Evolutionary conservation across 2,797 vertebrate species (phyloP).

Genomic region (Leptatherina wallacei): DNA sequence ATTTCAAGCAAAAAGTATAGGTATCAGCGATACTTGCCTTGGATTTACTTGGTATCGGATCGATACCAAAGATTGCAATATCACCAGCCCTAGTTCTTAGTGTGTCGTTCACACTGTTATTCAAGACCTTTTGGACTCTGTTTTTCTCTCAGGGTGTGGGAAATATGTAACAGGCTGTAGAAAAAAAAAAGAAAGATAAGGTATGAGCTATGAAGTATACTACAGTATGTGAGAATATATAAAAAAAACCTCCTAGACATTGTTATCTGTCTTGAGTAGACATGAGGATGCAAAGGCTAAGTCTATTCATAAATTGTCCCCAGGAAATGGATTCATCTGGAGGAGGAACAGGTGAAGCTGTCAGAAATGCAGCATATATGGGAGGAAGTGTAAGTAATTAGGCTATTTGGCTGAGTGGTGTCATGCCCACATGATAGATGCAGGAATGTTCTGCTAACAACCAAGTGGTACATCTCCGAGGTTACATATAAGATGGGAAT

Average conservation of each 20-base stretch:
- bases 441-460: slow-evolving; percentile 50
- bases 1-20: too few species aligned
- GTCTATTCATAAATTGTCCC: slow-evolving; percentile 31
- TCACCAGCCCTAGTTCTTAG: too few species aligned
- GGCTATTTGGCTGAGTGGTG: slow-evolving; percentile 54
- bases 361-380: slow-evolving; percentile 40
- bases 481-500: slow-evolving; percentile 43
- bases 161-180: slow-evolving; percentile 21
- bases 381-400: slow-evolving; percentile 54
- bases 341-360: slow-evolving; percentile 44
- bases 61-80: too few species aligned
- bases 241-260: slow-evolving; percentile 19
- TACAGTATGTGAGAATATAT: slow-evolving; percentile 27
- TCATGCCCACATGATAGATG: slow-evolving; percentile 58
- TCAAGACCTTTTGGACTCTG: background rate
- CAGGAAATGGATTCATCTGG: slow-evolving; percentile 18
- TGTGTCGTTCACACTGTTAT: background rate
- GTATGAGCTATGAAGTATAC: background rate
- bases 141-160: background rate
- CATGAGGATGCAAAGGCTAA: slow-evolving; percentile 35
- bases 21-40: too few species aligned
- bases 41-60: too few species aligned
- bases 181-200: background rate
- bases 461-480: slow-evolving; percentile 36
- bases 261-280: slow-evolving; percentile 34